Conservation (phyloP, 1,140 invertebrate species). For the Aricia agestis region DNA sequence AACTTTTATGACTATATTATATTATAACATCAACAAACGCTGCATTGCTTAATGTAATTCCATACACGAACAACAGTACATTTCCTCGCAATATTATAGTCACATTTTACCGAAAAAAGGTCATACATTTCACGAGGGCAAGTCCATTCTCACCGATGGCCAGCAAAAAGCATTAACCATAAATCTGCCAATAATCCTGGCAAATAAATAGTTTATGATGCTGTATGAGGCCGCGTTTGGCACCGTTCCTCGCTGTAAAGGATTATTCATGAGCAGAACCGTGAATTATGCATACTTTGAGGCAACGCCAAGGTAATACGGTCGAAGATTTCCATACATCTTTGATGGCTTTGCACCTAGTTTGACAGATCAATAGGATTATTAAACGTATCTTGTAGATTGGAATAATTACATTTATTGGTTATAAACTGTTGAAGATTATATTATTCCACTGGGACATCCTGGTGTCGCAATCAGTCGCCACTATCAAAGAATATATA, state of each 20-base stretch:
- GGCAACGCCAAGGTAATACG: neutral
- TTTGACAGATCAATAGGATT: neutral
- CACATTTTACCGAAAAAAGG: neutral
- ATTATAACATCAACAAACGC: no score
- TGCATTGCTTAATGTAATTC: no score
- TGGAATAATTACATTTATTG: no score
- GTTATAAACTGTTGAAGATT: no score
- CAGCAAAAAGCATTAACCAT: neutral
- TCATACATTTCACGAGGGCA: neutral
- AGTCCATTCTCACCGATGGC: neutral
- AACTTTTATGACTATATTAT: no score
- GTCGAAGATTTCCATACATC: constrained; percentile 5
- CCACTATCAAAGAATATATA: no score
- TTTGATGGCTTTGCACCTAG: constrained; percentile 7
- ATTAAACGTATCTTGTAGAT: no score
- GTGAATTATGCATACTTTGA: constrained; percentile 6
- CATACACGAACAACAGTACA: no score
- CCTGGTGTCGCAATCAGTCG: no score
- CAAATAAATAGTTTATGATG: constrained; percentile 12
- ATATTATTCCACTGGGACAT: no score
- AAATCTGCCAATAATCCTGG: constrained; percentile 1
- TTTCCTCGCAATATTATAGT: no score
- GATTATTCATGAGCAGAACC: constrained; percentile 8
- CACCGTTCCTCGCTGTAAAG: neutral
- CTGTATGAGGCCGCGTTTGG: neutral